Conservation (phyloP, 2,113 vertebrate genomes). For the Morphnarchus princeps region DNA sequence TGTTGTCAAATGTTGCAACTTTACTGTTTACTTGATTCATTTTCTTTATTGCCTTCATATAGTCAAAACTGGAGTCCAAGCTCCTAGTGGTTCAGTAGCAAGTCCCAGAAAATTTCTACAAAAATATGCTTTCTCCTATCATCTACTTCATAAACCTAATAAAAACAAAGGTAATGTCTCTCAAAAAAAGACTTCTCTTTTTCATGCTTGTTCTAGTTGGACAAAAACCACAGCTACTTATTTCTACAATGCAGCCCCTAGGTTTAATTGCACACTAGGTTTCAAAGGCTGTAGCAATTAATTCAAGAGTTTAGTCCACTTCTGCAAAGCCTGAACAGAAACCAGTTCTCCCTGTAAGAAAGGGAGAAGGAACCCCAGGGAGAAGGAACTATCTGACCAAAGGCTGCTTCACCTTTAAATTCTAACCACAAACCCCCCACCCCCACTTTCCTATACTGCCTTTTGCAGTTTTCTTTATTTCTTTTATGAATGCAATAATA, state of each 20-base stretch:
- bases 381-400: background rate
- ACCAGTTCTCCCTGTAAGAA: background rate
- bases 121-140: background rate
- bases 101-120: background rate
- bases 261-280: background rate
- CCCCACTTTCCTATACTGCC: background rate
- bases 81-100: fast-evolving
- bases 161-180: background rate
- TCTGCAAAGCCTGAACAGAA: background rate
- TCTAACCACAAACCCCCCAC: background rate
- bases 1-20: background rate
- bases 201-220: background rate
- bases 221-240: background rate
- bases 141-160: background rate
- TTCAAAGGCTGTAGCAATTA: background rate
- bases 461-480: background rate
- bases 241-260: background rate
- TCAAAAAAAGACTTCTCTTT: background rate
- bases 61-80: background rate
- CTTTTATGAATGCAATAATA: background rate
- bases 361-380: background rate
- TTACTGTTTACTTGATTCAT: background rate
- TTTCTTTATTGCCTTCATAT: background rate
- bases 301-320: background rate
- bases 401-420: background rate